phyloP scores from a whole-genome alignment of 2,888 invertebrate species.

The Cataglyphis rosenhaueri region DNA sequence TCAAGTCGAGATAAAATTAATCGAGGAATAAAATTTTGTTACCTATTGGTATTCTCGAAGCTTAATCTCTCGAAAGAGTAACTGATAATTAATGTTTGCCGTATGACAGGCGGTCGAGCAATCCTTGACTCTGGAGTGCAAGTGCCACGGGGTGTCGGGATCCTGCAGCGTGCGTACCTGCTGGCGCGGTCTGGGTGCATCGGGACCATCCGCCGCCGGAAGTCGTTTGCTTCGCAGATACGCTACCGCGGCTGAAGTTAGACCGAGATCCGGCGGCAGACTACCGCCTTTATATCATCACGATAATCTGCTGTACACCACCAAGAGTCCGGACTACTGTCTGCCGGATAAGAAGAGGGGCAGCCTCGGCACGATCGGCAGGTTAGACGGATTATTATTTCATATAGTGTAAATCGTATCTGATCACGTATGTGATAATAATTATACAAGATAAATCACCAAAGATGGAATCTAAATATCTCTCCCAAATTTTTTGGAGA shows the following conservation, averaged over 20 bases:
- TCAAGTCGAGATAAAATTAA: neutral
- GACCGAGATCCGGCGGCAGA: constrained; percentile 82
- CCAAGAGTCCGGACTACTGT: constrained; percentile 94
- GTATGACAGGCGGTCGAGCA: constrained; percentile 88
- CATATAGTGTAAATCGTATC: neutral
- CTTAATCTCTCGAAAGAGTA: neutral
- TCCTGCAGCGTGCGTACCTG: constrained; percentile 94
- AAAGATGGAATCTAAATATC: neutral
- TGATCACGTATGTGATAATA: neutral
- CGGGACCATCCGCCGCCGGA: constrained; percentile 87
- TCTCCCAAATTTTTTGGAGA: neutral
- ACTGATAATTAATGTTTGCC: neutral
- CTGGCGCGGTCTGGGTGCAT: constrained; percentile 89
- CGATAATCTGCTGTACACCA: constrained; percentile 90
- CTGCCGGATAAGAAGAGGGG: constrained; percentile 90
- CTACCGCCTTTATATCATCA: constrained; percentile 84
- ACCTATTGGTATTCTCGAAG: neutral
- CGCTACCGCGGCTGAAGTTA: constrained; percentile 87
- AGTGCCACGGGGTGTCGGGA: constrained; percentile 94
- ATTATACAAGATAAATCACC: neutral
- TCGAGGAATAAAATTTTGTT: neutral
- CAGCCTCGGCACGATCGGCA: constrained; percentile 91
- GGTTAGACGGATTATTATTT: constrained; percentile 86
- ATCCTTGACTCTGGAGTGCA: constrained; percentile 89
- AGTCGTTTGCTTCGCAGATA: constrained; percentile 88